A percentile compares a stretch with the other conserved stretches of the same genome.
These are phyloP conservation scores for Heliconius hewitsoni DNA, from an alignment of 1,140 invertebrate species.

Conservation along the genomic window DNA sequence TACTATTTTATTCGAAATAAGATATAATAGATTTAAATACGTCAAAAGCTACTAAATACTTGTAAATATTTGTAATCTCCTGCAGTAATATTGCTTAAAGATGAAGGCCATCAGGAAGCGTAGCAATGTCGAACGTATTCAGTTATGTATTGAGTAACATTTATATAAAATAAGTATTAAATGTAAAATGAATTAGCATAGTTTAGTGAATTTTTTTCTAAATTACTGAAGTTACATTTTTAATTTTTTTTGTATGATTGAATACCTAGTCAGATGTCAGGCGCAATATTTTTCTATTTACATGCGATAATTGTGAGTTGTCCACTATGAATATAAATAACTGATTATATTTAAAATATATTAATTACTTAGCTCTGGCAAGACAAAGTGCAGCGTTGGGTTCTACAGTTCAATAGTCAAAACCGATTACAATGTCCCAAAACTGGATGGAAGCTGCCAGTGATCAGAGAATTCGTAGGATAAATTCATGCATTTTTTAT, in stretches of 20 bases:
- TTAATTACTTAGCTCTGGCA: background rate
- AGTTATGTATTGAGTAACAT: background rate
- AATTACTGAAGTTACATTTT: background rate
- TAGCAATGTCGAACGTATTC: background rate
- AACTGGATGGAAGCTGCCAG: background rate
- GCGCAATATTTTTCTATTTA: too few relatives aligned
- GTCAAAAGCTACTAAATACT: background rate
- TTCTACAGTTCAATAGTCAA: background rate
- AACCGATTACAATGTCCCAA: background rate
- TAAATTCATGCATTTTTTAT: background rate
- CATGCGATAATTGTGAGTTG: too few relatives aligned
- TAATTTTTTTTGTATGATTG: too few relatives aligned
- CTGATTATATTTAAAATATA: background rate
- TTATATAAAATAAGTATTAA: background rate
- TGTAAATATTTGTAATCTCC: background rate
- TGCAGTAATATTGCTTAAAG: background rate
- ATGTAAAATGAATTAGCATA: background rate
- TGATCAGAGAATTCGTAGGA: background rate
- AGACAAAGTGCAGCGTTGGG: background rate
- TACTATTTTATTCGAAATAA: background rate
- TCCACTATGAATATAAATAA: too few relatives aligned
- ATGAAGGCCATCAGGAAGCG: background rate
- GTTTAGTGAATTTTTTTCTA: background rate
- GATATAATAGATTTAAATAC: background rate
- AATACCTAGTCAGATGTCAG: background rate